Evolutionary conservation across 2,888 invertebrate species (phyloP).

Genomic region (Leptinotarsa peninsularis): DNA sequence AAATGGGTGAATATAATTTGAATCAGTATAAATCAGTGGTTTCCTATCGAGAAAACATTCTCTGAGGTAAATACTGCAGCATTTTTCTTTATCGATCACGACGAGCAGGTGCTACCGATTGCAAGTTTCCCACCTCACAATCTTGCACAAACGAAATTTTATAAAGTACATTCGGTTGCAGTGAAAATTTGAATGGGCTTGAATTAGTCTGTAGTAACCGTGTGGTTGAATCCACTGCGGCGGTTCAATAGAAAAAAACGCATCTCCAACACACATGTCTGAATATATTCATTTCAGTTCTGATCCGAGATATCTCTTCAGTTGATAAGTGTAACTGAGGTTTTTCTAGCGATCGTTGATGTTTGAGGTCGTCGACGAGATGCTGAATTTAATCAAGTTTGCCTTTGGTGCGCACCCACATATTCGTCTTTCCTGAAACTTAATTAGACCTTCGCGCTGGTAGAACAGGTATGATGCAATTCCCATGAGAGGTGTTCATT

Average conservation of each 20-base stretch:
- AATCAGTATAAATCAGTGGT: too few species aligned
- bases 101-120: background rate
- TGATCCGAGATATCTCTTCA: background rate
- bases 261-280: background rate
- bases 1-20: too few species aligned
- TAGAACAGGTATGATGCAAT: constrained; percentile 2
- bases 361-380: constrained; percentile 10
- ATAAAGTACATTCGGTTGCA: background rate
- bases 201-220: background rate
- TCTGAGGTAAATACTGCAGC: background rate
- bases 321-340: background rate
- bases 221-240: background rate
- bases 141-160: background rate
- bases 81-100: background rate
- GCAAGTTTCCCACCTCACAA: background rate
- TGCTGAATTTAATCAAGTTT: constrained; percentile 6
- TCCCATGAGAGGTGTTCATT: constrained; percentile 10
- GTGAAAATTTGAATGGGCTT: background rate
- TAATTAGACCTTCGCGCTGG: constrained; percentile 3
- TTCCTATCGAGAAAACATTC: background rate
- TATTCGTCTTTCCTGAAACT: constrained; percentile 10
- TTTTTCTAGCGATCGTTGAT: constrained; percentile 12
- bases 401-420: background rate
- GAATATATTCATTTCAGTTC: background rate
- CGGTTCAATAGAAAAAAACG: background rate